Percentiles rank a stretch among this genome's conserved stretches.
Conservation (phyloP, 2,888 invertebrate genomes). For the Shargacucullia verbasci region DNA sequence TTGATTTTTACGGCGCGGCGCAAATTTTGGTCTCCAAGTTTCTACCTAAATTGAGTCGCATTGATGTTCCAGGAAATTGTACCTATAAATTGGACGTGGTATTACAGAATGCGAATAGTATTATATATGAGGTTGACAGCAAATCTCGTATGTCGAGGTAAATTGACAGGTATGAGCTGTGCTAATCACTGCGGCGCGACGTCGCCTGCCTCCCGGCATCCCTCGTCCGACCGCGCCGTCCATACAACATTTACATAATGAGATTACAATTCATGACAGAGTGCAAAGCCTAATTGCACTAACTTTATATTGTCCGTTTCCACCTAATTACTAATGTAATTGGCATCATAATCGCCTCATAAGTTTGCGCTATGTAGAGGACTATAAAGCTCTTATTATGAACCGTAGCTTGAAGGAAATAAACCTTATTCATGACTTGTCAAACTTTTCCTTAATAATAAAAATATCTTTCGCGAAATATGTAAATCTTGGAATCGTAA, state of each 20-base stretch:
- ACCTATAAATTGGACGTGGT: constrained; percentile 40
- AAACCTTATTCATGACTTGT: constrained; percentile 33
- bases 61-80: constrained; percentile 34
- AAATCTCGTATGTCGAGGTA: constrained; percentile 42
- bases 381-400: constrained; percentile 21
- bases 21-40: not conserved
- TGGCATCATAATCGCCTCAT: constrained; percentile 25
- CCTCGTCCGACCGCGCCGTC: constrained; percentile 30
- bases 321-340: constrained; percentile 45
- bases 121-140: constrained; percentile 33
- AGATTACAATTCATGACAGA: constrained; percentile 70
- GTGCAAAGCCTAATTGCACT: constrained; percentile 59
- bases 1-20: not conserved
- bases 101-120: constrained; percentile 41
- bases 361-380: constrained; percentile 15
- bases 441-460: constrained; percentile 33
- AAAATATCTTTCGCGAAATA: constrained; percentile 33
- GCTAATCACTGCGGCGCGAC: constrained; percentile 58
- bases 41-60: constrained; percentile 1
- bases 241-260: constrained; percentile 66
- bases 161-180: constrained; percentile 60
- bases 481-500: constrained; percentile 27
- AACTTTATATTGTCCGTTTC: constrained; percentile 37
- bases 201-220: constrained; percentile 26
- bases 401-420: constrained; percentile 21